Evolutionary conservation across 2,888 invertebrate species (phyloP).

Genomic region (Melanargia galathea): DNA sequence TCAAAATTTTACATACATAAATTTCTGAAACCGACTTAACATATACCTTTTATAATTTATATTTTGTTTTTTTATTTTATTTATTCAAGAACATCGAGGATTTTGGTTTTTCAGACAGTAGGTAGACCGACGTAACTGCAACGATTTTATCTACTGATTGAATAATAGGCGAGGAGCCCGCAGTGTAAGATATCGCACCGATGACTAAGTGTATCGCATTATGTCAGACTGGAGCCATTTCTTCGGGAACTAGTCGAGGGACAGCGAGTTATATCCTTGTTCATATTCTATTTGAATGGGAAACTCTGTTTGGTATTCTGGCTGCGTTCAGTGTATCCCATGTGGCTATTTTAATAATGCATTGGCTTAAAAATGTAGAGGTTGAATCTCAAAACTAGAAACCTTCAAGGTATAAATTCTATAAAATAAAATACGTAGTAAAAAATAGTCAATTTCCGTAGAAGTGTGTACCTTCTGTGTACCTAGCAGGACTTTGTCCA

Average conservation of each 20-base stretch:
- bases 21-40: no score
- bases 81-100: background rate
- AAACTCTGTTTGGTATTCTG: slow-evolving; percentile 28
- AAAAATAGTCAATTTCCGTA: no score
- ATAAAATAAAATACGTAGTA: background rate
- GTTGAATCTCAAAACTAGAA: background rate
- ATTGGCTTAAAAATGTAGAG: background rate
- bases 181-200: slow-evolving; percentile 65
- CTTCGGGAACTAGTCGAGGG: slow-evolving; percentile 68
- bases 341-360: background rate
- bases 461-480: no score
- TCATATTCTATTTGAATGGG: slow-evolving; percentile 63
- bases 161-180: slow-evolving; percentile 56
- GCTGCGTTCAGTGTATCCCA: slow-evolving; percentile 12
- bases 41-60: no score
- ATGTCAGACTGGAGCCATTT: slow-evolving; percentile 66
- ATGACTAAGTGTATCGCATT: slow-evolving; percentile 71
- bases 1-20: no score
- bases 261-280: slow-evolving; percentile 58
- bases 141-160: slow-evolving; percentile 51
- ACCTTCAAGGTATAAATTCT: background rate
- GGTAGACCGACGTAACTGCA: slow-evolving; percentile 25
- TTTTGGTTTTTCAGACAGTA: slow-evolving; percentile 28
- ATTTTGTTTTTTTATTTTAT: background rate
- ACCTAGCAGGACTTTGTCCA: no score